Evolutionary conservation across 1,140 invertebrate genomes (phyloP).

Genomic region (Olivierus martensii): DNA sequence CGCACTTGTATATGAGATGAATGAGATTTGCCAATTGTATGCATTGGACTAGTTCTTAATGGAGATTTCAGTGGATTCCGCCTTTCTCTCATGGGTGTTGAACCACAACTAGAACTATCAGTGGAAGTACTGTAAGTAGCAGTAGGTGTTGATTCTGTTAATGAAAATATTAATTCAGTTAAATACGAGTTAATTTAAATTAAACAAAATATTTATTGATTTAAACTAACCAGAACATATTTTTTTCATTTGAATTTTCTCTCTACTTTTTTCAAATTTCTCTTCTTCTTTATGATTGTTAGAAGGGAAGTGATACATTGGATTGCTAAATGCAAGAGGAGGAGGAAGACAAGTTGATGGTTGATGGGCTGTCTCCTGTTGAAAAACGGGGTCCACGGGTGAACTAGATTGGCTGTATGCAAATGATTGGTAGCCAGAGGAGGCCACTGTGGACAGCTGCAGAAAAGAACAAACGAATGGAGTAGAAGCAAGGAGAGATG

Average conservation of each 20-base stretch:
- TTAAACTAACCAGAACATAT: constrained; percentile 13
- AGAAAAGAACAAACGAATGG: constrained; percentile 1
- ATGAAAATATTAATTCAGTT: no score
- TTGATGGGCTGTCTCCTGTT: constrained; percentile 19
- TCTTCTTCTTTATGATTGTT: constrained; percentile 23
- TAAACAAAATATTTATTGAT: constrained; percentile 8
- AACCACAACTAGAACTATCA: constrained; percentile 22
- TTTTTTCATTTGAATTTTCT: constrained; percentile 13
- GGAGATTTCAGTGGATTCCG: not conserved
- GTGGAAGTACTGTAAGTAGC: constrained; percentile 4
- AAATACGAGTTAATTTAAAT: no score
- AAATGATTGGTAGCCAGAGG: constrained; percentile 80
- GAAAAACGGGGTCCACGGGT: constrained; percentile 54
- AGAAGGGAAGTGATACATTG: constrained; percentile 44
- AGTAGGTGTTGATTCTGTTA: no score
- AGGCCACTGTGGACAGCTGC: constrained; percentile 60
- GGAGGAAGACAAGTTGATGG: constrained; percentile 26
- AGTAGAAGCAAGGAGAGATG: not conserved
- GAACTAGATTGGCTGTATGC: constrained; percentile 79
- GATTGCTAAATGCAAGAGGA: constrained; percentile 73
- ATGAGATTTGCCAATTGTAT: no score
- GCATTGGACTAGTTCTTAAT: no score
- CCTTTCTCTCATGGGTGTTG: constrained; percentile 23
- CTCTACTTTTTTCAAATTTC: not conserved
- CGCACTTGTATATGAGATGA: no score